Evolutionary conservation across 2,888 invertebrate genomes (phyloP).

Genomic region (Drosophila nigricruria): DNA sequence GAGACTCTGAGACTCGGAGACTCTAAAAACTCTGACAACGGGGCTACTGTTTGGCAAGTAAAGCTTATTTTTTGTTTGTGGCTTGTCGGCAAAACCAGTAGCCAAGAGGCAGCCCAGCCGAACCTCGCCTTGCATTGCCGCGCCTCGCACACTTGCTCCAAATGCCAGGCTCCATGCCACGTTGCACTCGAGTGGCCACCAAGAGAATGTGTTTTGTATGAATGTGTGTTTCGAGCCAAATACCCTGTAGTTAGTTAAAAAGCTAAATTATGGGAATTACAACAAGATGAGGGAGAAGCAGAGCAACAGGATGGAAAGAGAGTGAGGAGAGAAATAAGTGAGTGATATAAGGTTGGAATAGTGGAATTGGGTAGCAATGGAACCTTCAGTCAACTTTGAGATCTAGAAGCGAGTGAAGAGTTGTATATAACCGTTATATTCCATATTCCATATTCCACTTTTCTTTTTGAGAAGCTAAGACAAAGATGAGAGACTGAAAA

Average conservation of each 20-base stretch:
- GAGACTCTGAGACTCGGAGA: constrained; percentile 31
- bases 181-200: constrained; percentile 70
- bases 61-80: constrained; percentile 47
- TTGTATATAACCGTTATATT: neutral
- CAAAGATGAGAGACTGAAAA: no score
- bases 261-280: neutral
- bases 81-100: constrained; percentile 70
- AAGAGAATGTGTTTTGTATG: constrained; percentile 41
- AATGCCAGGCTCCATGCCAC: constrained; percentile 58
- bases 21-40: constrained; percentile 66
- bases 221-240: constrained; percentile 16
- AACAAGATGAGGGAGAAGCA: no score
- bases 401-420: no score
- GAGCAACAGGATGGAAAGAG: no score
- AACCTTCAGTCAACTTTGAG: neutral
- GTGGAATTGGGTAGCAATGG: no score
- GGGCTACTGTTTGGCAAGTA: constrained; percentile 69
- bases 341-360: neutral
- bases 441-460: neutral
- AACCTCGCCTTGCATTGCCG: constrained; percentile 13
- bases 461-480: neutral
- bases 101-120: constrained; percentile 63
- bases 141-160: constrained; percentile 16
- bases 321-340: neutral
- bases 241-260: constrained; percentile 42